A percentile compares a stretch with the other conserved stretches of the same genome.
Evolutionary conservation across 2,113 vertebrate species (phyloP).

Genomic region (Halichoeres trimaculatus): DNA sequence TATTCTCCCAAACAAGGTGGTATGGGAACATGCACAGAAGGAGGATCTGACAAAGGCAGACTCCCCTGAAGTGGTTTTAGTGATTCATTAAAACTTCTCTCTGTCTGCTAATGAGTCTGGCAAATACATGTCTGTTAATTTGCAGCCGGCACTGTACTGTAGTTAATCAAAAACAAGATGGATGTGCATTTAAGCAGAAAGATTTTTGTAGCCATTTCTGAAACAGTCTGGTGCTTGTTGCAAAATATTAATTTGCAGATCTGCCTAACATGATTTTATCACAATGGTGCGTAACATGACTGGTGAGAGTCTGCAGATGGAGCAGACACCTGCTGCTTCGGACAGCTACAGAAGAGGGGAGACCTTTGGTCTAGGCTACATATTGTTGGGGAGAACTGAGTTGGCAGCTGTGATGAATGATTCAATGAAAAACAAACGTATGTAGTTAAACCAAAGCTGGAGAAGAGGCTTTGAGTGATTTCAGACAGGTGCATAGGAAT

Average conservation of each 20-base stretch:
- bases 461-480: too few species aligned
- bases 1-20: too few species aligned
- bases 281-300: not conserved
- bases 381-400: not conserved
- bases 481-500: too few species aligned
- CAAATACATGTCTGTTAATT: too few species aligned
- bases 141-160: too few species aligned
- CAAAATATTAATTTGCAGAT: not conserved
- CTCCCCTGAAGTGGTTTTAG: too few species aligned
- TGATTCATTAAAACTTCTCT: too few species aligned
- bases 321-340: not conserved
- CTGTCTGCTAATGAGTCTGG: too few species aligned
- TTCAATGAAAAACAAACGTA: not conserved
- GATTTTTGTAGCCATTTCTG: not conserved
- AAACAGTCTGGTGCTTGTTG: not conserved
- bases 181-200: not conserved
- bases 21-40: too few species aligned
- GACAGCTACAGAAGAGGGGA: not conserved
- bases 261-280: not conserved
- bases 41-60: too few species aligned
- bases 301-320: not conserved
- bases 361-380: not conserved
- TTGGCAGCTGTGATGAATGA: not conserved
- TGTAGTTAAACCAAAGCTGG: not conserved
- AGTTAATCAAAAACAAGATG: not conserved